Conservation (phyloP, 1,140 invertebrate genomes). For the Dendrolimus punctatus region DNA sequence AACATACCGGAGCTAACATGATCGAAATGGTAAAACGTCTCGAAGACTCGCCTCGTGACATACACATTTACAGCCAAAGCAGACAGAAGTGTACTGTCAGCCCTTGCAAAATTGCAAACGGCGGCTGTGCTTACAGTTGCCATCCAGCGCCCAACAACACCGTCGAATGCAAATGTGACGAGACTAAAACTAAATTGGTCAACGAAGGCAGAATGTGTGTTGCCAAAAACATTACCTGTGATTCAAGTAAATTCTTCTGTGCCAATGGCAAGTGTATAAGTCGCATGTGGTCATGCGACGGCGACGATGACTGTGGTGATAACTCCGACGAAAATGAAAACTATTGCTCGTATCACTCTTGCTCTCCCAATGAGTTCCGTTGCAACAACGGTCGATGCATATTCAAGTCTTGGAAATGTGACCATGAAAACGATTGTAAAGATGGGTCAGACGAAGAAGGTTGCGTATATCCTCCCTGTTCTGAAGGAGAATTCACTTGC, state of each 20-base stretch:
- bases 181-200: constrained; percentile 84
- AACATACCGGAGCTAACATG: constrained; percentile 96
- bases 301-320: constrained; percentile 96
- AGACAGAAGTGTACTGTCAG: constrained; percentile 88
- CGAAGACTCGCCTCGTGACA: constrained; percentile 92
- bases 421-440: constrained; percentile 96
- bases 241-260: constrained; percentile 93
- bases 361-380: constrained; percentile 92
- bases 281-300: constrained; percentile 96
- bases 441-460: constrained; percentile 93
- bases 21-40: constrained; percentile 93
- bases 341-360: constrained; percentile 96
- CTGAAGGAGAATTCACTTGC: constrained; percentile 95
- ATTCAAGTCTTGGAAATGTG: constrained; percentile 95
- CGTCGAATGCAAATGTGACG: constrained; percentile 90
- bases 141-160: constrained; percentile 89
- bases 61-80: constrained; percentile 88
- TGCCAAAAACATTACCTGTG: constrained; percentile 89
- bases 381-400: constrained; percentile 96
- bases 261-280: constrained; percentile 96
- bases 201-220: constrained; percentile 95
- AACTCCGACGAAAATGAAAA: constrained; percentile 93
- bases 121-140: constrained; percentile 96
- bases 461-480: constrained; percentile 93
- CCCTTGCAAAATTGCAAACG: constrained; percentile 93